phyloP scores from a whole-genome alignment of 2,888 invertebrate species.

The Diplazon laetatorius region DNA sequence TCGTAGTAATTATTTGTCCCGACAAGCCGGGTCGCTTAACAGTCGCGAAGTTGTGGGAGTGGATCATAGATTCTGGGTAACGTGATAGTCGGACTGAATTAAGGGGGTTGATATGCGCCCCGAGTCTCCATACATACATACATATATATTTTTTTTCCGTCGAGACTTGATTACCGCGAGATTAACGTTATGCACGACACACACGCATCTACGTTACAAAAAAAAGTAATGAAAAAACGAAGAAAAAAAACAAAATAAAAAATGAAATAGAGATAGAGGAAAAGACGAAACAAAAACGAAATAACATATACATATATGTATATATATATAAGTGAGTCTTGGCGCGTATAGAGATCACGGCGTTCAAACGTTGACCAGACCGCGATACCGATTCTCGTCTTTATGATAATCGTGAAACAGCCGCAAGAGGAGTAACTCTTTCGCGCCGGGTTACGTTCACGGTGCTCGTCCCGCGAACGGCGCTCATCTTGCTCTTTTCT shows the following conservation, averaged over 20 bases:
- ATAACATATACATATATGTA: slow-evolving; percentile 18
- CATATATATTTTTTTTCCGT: slow-evolving; percentile 43
- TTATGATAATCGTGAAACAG: slow-evolving; percentile 62
- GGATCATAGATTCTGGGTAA: slow-evolving; percentile 59
- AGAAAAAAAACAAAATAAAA: not conserved
- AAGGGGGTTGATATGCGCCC: slow-evolving; percentile 49
- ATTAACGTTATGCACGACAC: slow-evolving; percentile 56
- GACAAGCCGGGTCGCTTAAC: slow-evolving; percentile 8
- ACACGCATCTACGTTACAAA: slow-evolving; percentile 23
- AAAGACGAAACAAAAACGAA: too few species aligned
- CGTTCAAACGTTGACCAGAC: slow-evolving; percentile 46
- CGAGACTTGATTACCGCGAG: slow-evolving; percentile 54
- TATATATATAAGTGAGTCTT: too few species aligned
- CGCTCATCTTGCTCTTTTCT: slow-evolving; percentile 26
- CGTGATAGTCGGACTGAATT: slow-evolving; percentile 56
- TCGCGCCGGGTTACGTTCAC: slow-evolving; percentile 23
- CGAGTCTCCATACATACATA: slow-evolving; percentile 34
- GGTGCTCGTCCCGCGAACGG: not conserved
- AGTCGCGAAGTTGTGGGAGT: slow-evolving; percentile 36
- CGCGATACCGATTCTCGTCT: slow-evolving; percentile 61
- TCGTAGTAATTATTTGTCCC: slow-evolving; percentile 43
- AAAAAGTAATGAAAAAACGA: too few species aligned
- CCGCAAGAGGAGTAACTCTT: slow-evolving; percentile 46
- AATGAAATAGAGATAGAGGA: too few species aligned
- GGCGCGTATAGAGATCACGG: slow-evolving; percentile 25